Evolutionary conservation across 2,888 invertebrate genomes (phyloP), one percentile per base, ranked within the genome.

Genomic region (Acronicta alni): DNA sequence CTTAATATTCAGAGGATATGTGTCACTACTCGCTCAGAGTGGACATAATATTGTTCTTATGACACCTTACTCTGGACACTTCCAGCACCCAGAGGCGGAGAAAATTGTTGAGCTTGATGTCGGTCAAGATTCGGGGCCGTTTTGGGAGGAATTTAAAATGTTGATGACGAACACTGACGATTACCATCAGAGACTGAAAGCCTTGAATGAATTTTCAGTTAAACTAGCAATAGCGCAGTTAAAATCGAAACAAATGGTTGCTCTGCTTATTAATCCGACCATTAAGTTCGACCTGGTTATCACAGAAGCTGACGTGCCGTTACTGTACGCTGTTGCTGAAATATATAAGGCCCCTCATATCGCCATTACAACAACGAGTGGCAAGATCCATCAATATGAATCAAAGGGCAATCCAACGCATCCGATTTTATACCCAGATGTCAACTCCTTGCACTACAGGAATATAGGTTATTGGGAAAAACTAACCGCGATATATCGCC

Each of bases 231-330:
- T 91, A 46, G 86, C 90, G 1, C 94, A 94, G 59, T 60, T 94
- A 16, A 90, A 84, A 66, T 92, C 93, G 0, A 90, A 93, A 58
- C 87, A 87, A 54, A 89, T 93, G 91, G 81, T 84, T 14, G 87
- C 93, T 2, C 65, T 93, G 12, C 75, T 93, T 7, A 81, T 89
- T 3, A 93, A 92, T 57, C 89, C 89, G 0, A 90, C 90, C 30
- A 83, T 93, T 23, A 88, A 89, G 55, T 96, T 95, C 68, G 96
- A 96, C 80, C 77, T 95, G 32, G 91, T 95, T 0, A 84, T 96
- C 38, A 89, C 94, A 3, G 96, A 96, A 81, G 90, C 93, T n/a
- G 88, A 95, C 8, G 86, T 92, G 5, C 95, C 95, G 0, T 53
- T 94, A 0, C 76, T 94, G 38, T 94, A 93, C 56, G 95, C 92